A percentile compares a stretch with the other conserved stretches of the same genome.
Evolutionary conservation across 2,797 vertebrate species (phyloP).

Genomic region (Acanthiza pusilla): DNA sequence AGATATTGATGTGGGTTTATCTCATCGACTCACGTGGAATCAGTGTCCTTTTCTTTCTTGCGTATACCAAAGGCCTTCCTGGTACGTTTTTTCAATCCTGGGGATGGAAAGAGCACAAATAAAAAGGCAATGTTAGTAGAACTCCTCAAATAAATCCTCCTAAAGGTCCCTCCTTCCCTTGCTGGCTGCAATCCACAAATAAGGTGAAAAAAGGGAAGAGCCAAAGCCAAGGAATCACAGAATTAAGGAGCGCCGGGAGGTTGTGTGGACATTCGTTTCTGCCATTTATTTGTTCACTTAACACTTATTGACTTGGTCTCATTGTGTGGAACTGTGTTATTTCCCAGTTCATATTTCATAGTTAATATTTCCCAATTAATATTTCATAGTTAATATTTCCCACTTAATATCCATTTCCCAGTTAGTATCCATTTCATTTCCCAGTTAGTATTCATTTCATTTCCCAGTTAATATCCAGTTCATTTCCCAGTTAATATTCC

Average conservation of each 20-base stretch:
- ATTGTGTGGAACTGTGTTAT: fast-evolving
- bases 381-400: too few species aligned
- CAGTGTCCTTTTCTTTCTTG: conserved; percentile 95
- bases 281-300: not conserved
- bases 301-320: not conserved
- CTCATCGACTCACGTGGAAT: conserved; percentile 84
- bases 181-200: fast-evolving
- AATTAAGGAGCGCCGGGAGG: not conserved
- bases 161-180: fast-evolving
- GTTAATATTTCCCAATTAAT: not conserved
- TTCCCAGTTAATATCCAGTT: too few species aligned
- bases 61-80: conserved; percentile 95
- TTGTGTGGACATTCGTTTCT: fast-evolving
- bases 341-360: not conserved
- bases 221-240: not conserved
- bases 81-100: conserved; percentile 98
- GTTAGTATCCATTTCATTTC: not conserved
- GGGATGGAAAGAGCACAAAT: not conserved
- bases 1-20: too few species aligned
- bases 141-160: not conserved
- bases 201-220: too few species aligned
- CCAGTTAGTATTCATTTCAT: not conserved
- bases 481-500: not conserved
- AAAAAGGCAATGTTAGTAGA: fast-evolving
- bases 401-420: not conserved